Percentiles rank a stretch among this genome's conserved stretches.
phyloP scores from a whole-genome alignment of 2,888 invertebrate genomes.

The Leptopilina drosophilae region DNA sequence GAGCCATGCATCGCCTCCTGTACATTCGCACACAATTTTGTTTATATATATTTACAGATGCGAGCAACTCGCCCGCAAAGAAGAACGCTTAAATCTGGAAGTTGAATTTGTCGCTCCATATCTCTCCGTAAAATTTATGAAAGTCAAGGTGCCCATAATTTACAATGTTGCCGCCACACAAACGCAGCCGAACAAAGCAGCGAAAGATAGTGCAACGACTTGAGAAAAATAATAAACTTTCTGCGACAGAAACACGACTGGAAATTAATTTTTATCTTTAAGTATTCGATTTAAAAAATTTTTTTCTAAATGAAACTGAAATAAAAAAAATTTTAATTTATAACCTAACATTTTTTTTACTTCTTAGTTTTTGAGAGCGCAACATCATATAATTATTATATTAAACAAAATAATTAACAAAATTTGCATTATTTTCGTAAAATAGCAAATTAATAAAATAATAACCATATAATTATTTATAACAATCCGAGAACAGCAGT shows the following conservation, averaged over 20 bases:
- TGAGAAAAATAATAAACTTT: slow-evolving; percentile 5
- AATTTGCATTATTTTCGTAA: too few relatives aligned
- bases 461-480: too few relatives aligned
- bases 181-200: slow-evolving; percentile 61
- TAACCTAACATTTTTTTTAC: too few relatives aligned
- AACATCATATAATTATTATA: too few relatives aligned
- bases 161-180: slow-evolving; percentile 66
- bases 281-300: not conserved
- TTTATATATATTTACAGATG: slow-evolving; percentile 3
- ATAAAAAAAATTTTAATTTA: too few relatives aligned
- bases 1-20: slow-evolving; percentile 44
- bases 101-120: slow-evolving; percentile 72
- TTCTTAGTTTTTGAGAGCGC: too few relatives aligned
- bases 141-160: slow-evolving; percentile 68
- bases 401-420: too few relatives aligned
- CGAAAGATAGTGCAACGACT: slow-evolving; percentile 15
- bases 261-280: slow-evolving; percentile 11
- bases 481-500: too few relatives aligned
- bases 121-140: slow-evolving; percentile 69
- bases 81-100: slow-evolving; percentile 62
- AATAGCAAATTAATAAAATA: too few relatives aligned
- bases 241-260: slow-evolving; percentile 30
- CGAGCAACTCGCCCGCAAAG: not conserved
- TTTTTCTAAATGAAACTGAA: not conserved
- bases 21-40: slow-evolving; percentile 26